Base-by-base conservation (phyloP, 2,888 invertebrate species). In the Unio pictorum region DNA sequence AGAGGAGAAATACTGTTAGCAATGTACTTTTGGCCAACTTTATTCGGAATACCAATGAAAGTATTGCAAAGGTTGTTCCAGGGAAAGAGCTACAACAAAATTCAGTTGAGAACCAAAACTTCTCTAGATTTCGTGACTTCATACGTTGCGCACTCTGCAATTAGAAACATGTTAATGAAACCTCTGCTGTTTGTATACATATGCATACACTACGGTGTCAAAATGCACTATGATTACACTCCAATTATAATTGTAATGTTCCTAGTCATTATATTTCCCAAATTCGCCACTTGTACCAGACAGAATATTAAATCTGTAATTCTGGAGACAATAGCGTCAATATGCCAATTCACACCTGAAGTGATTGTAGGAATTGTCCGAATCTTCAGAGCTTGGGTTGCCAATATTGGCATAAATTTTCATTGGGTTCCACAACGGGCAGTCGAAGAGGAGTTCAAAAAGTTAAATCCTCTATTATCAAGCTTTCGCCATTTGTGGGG, bases 341-440 rank as follows among this genome's bases (percentile, higher is more conserved):
- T 73, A 15, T 34, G 72, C 28, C 75, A 75, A 67, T 73, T 69
- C 64, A 75, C 75, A 18, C 70, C 75, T 1, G 75, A 75, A 62
- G 66, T 68, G 11, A 56, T 75, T 7, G 64, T 73, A 18, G 75
- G 75, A 30, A 63, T 55, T 18, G 70, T 75, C 28, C 68, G 75
- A 2, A 61, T 75, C 3, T 18, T 60, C 20, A 61, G 64, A 55
- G 72, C 70, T 55, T 63, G 63, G 28, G 58, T 64, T 28, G 74
- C 66, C n/a, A 62, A 62, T n/a, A 45, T 62, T 23, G 45, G 54
- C 55, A 55, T 55, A 20, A 45, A 62, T 54, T 45, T 62, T 6
- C 17, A 62, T 54, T 75, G 75, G 75, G 62, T 66, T 11, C 75
- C 75, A 3, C 72, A 73, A 62, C 18, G 75, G 26, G 57, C 58